These are phyloP conservation scores for Arge pagana DNA, from an alignment of 2,888 invertebrate genomes.

Conservation along the genomic window DNA sequence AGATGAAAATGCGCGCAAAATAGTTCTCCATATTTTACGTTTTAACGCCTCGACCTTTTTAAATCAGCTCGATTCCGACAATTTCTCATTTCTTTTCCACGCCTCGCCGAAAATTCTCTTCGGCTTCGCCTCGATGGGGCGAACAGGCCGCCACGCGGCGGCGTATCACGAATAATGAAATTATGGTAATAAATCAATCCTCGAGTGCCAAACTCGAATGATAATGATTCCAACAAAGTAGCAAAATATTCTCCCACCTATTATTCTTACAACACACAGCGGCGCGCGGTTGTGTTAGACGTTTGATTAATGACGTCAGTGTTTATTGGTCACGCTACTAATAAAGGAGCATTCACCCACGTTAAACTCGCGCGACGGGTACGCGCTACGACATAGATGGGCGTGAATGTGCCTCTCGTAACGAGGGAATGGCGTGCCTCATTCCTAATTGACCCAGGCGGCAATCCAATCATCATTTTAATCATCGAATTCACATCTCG, in stretches of 20 bases:
- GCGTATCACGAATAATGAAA: too few species aligned
- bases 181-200: constrained; percentile 7
- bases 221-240: constrained; percentile 16
- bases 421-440: constrained; percentile 57
- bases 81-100: too few species aligned
- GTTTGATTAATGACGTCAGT: constrained; percentile 56
- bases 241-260: constrained; percentile 7
- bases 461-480: constrained; percentile 56
- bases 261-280: not conserved
- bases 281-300: constrained; percentile 43
- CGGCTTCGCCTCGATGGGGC: too few species aligned
- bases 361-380: constrained; percentile 47
- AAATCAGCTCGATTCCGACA: too few species aligned
- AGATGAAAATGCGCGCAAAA: too few species aligned
- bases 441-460: constrained; percentile 53
- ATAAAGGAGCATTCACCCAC: constrained; percentile 57
- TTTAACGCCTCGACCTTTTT: too few species aligned
- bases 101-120: too few species aligned
- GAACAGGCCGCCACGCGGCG: too few species aligned
- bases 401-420: constrained; percentile 42
- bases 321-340: constrained; percentile 58
- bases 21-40: too few species aligned
- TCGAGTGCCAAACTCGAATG: constrained; percentile 10
- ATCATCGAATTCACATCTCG: constrained; percentile 53
- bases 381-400: constrained; percentile 4